Percentiles rank a stretch among this genome's conserved stretches.
These are phyloP conservation scores for Lamprologus callipterus DNA, from an alignment of 2,113 vertebrate species.

Conservation along the genomic window DNA sequence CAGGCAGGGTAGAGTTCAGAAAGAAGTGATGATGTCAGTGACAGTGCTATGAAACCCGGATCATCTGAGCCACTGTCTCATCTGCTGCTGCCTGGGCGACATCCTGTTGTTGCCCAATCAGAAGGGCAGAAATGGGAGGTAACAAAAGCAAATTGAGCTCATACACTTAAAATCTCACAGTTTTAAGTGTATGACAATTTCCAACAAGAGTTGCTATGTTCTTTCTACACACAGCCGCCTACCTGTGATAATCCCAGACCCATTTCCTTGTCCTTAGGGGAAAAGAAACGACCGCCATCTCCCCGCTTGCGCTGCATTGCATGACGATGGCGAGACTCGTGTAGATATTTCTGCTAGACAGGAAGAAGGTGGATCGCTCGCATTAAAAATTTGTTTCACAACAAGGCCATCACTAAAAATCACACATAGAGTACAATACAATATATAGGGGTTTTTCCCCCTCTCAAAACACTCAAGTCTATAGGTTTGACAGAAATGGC, in stretches of 20 bases:
- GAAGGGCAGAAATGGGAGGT: not conserved
- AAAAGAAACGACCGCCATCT: slow-evolving; percentile 95
- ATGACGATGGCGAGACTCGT: slow-evolving; percentile 93
- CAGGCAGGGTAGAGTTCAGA: slow-evolving; percentile 1
- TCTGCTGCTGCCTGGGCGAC: slow-evolving; percentile 78
- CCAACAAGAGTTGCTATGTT: not conserved
- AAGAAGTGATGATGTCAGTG: not conserved
- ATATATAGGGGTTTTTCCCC: accelerated
- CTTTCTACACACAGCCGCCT: not conserved
- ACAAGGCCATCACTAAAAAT: not conserved
- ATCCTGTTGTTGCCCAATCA: slow-evolving; percentile 66
- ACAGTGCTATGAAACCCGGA: slow-evolving; percentile 84
- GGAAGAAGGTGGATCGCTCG: not conserved
- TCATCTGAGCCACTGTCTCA: slow-evolving; percentile 91
- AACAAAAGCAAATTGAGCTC: not conserved
- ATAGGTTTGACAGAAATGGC: not conserved
- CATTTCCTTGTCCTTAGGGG: slow-evolving; percentile 92
- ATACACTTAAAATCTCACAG: not conserved
- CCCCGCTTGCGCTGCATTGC: slow-evolving; percentile 96
- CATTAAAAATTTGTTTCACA: not conserved
- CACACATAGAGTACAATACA: not conserved
- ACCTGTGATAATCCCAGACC: slow-evolving; percentile 80
- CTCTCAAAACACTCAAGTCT: not conserved
- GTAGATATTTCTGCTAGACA: slow-evolving; percentile 87
- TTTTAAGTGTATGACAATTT: not conserved